phyloP scores from a whole-genome alignment of 2,888 invertebrate species.

The Ennomos quercinarius region DNA sequence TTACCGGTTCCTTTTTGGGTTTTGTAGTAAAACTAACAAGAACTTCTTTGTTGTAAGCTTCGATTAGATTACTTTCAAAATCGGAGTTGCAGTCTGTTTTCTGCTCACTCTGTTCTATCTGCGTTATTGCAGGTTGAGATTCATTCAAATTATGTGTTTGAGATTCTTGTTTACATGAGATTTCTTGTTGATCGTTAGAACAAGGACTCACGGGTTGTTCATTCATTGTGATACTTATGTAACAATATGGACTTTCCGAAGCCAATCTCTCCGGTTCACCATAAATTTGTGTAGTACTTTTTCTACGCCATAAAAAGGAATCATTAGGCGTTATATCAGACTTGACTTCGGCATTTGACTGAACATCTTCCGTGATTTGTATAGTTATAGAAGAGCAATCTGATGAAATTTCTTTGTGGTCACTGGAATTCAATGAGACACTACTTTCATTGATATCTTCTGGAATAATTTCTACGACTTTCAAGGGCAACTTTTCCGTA shows the following conservation, averaged over 20 bases:
- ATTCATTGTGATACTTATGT: slow-evolving; percentile 63
- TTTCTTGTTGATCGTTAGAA: slow-evolving; percentile 51
- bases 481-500: slow-evolving; percentile 72
- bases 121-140: slow-evolving; percentile 64
- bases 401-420: slow-evolving; percentile 22
- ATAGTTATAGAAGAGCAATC: slow-evolving; percentile 33
- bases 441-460: slow-evolving; percentile 69
- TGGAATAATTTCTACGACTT: slow-evolving; percentile 78
- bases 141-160: slow-evolving; percentile 42
- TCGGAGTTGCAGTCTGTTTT: slow-evolving; percentile 62
- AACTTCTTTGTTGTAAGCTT: slow-evolving; percentile 77
- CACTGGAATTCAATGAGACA: slow-evolving; percentile 32
- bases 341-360: slow-evolving; percentile 61
- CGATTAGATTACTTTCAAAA: slow-evolving; percentile 77
- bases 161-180: slow-evolving; percentile 59
- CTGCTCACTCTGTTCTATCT: slow-evolving; percentile 39
- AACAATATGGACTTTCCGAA: slow-evolving; percentile 69
- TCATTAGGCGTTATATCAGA: slow-evolving; percentile 85
- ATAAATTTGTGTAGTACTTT: slow-evolving; percentile 72
- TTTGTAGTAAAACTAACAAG: slow-evolving; percentile 68
- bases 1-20: slow-evolving; percentile 53
- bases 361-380: slow-evolving; percentile 42
- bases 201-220: slow-evolving; percentile 52
- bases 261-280: slow-evolving; percentile 68
- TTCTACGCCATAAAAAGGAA: slow-evolving; percentile 88